phyloP scores from a whole-genome alignment of 2,113 vertebrate genomes.

The Sylvia atricapilla region DNA sequence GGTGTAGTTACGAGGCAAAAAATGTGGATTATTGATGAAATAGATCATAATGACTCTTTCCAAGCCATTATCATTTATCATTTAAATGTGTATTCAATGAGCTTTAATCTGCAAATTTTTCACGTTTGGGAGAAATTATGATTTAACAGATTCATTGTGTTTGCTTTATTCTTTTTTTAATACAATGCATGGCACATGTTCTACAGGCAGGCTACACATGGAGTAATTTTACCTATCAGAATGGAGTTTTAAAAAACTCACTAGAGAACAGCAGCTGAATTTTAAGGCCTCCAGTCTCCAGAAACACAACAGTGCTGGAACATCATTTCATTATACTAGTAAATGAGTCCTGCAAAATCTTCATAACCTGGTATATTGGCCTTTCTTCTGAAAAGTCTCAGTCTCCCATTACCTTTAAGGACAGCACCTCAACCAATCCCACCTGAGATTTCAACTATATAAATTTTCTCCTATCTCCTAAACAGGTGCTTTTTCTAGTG shows the following conservation, averaged over 20 bases:
- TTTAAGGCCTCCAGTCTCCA: neutral
- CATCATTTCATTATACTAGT: rapidly evolving
- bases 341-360: neutral
- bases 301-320: neutral
- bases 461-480: neutral
- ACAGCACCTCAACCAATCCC: neutral
- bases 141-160: conserved; percentile 69
- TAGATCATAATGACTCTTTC: conserved; percentile 64
- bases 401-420: neutral
- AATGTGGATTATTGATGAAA: conserved; percentile 67
- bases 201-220: neutral
- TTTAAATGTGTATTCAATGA: conserved; percentile 71
- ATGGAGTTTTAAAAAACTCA: neutral
- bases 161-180: conserved; percentile 57
- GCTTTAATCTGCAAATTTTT: conserved; percentile 73
- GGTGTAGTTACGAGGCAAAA: conserved; percentile 53
- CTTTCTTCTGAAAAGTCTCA: neutral
- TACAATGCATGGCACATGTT: neutral
- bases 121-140: conserved; percentile 59
- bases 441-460: neutral
- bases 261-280: neutral
- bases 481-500: neutral
- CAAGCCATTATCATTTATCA: conserved; percentile 66
- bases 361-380: neutral
- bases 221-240: neutral